These are phyloP conservation scores for Trichoplax adhaerens DNA, from an alignment of 37 sponge, comb jelly and placozoan species.

Conservation along the genomic window DNA sequence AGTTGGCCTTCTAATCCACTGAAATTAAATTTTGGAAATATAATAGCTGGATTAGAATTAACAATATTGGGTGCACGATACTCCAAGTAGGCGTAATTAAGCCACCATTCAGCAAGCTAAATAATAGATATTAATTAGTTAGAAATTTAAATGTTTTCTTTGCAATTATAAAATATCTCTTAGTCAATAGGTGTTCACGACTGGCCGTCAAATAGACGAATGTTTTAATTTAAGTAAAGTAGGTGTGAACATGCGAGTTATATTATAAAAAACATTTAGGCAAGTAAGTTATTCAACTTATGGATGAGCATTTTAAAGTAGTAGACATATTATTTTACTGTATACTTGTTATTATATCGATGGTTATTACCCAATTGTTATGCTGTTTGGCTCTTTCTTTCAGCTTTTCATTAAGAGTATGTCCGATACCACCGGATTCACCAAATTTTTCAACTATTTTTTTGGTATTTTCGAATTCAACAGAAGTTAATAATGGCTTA, in stretches of 20 bases:
- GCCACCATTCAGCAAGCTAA: slow-evolving; percentile 85
- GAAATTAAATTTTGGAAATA: slow-evolving; percentile 13
- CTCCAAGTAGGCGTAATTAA: slow-evolving; percentile 53
- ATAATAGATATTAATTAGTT: background rate
- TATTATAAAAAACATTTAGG: too few species aligned
- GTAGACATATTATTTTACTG: too few species aligned
- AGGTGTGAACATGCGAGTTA: too few species aligned
- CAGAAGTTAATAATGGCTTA: slow-evolving; percentile 31
- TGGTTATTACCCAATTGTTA: slow-evolving; percentile 54
- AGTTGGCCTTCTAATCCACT: too few species aligned
- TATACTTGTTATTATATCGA: too few species aligned
- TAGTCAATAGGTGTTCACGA: too few species aligned
- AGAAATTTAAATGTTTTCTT: too few species aligned
- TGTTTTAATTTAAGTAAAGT: too few species aligned
- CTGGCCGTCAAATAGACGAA: too few species aligned
- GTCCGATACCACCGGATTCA: slow-evolving; percentile 43
- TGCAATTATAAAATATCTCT: too few species aligned
- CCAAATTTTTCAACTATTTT: slow-evolving; percentile 47
- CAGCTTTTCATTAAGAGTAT: slow-evolving; percentile 39
- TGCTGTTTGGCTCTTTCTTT: slow-evolving; percentile 29
- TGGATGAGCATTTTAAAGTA: too few species aligned
- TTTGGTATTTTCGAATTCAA: slow-evolving; percentile 41
- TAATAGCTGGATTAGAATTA: slow-evolving; percentile 43
- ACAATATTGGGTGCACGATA: slow-evolving; percentile 46
- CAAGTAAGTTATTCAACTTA: too few species aligned